These are phyloP conservation scores for Chelonoidis abingdonii DNA, from an alignment of 2,113 vertebrate species.

Conservation along the genomic window DNA sequence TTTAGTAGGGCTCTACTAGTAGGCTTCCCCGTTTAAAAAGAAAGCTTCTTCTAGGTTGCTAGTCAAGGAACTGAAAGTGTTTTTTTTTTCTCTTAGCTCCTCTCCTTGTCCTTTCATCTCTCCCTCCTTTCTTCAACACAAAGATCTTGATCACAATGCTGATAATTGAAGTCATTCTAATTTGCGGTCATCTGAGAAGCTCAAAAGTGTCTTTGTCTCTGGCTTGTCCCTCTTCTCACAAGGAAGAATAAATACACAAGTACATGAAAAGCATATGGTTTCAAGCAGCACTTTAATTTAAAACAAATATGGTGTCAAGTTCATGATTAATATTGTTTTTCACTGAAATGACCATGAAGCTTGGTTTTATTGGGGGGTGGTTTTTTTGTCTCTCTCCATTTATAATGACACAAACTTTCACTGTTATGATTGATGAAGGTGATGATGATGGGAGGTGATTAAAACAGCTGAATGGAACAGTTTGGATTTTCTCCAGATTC, in stretches of 20 bases:
- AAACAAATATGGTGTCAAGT: conserved; percentile 66
- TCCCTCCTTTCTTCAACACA: not conserved
- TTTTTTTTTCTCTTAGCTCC: conserved; percentile 30
- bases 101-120: not conserved
- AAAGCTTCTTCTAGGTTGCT: not conserved
- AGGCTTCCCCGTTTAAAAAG: not conserved
- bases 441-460: not conserved
- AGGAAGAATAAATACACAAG: conserved; percentile 61
- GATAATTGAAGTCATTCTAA: conserved; percentile 39
- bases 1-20: no score
- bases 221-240: not conserved
- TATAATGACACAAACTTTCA: not conserved
- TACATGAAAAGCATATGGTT: conserved; percentile 67
- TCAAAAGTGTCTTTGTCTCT: not conserved
- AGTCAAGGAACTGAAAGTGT: not conserved
- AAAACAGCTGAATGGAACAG: conserved; percentile 43
- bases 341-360: conserved; percentile 27
- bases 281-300: conserved; percentile 49
- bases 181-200: conserved; percentile 59
- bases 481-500: conserved; percentile 49
- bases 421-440: conserved; percentile 30
- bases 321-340: conserved; percentile 54
- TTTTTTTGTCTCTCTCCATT: conserved; percentile 25
- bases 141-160: conserved; percentile 45
- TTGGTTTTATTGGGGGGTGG: not conserved